These are phyloP conservation scores for Pomatorhinus ruficollis DNA, from an alignment of 2,113 vertebrate genomes.

Conservation along the genomic window DNA sequence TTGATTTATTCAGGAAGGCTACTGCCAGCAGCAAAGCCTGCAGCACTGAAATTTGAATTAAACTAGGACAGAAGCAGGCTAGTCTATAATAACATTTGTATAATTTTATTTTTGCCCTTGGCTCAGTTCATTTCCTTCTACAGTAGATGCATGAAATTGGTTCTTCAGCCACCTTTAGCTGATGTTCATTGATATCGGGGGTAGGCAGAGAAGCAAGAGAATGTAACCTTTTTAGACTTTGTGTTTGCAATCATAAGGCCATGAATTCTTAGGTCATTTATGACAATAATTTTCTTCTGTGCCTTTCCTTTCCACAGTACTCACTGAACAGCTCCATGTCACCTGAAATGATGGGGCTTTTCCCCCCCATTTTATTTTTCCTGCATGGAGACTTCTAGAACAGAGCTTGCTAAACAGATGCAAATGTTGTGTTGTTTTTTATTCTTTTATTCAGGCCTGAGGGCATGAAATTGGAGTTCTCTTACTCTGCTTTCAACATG, in stretches of 20 bases:
- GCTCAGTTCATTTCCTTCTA: conserved; percentile 99
- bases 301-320: conserved; percentile 44
- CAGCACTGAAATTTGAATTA: conserved; percentile 97
- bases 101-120: conserved; percentile 99
- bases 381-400: conserved; percentile 65
- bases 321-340: conserved; percentile 55
- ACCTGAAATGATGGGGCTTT: conserved; percentile 51
- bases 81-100: conserved; percentile 99
- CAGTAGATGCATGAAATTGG: conserved; percentile 99
- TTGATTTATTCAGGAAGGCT: conserved; percentile 99
- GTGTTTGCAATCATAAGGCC: conserved; percentile 66
- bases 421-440: conserved; percentile 79
- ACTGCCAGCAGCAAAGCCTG: conserved; percentile 88
- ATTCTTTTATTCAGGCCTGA: conserved; percentile 73
- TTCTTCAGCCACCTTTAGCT: conserved; percentile 97
- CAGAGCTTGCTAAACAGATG: conserved; percentile 75
- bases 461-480: conserved; percentile 75
- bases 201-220: conserved; percentile 81
- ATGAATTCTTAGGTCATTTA: conserved; percentile 75
- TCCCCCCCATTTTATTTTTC: background rate
- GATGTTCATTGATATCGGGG: conserved; percentile 88
- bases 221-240: conserved; percentile 82
- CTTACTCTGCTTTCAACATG: conserved; percentile 68
- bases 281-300: conserved; percentile 64
- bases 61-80: conserved; percentile 99